A percentile compares a stretch with the other conserved stretches of the same genome.
Evolutionary conservation across 2,888 invertebrate species (phyloP).

Genomic region (Aleiodes testaceus): DNA sequence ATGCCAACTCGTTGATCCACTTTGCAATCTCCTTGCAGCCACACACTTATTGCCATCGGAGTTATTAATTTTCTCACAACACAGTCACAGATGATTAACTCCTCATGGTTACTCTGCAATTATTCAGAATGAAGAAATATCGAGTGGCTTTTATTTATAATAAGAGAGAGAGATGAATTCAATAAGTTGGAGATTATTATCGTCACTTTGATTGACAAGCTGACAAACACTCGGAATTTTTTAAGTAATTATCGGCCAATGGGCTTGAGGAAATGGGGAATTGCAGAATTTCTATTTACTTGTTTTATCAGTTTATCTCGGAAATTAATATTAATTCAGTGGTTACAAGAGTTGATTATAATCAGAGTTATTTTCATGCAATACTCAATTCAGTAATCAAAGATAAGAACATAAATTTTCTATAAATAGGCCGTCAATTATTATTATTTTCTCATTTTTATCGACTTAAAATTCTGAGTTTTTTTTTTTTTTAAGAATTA

Average conservation of each 20-base stretch:
- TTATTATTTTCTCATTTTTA: too few species aligned
- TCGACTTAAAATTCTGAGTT: too few species aligned
- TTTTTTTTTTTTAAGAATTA: conserved; percentile 9
- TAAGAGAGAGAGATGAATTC: not conserved
- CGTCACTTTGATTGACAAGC: conserved; percentile 15
- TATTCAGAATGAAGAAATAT: conserved; percentile 1
- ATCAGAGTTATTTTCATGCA: conserved; percentile 13
- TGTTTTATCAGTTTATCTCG: not conserved
- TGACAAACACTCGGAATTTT: conserved; percentile 8
- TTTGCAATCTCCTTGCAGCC: conserved; percentile 10
- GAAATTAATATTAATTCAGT: conserved; percentile 16
- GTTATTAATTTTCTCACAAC: conserved; percentile 33
- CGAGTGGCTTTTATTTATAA: not conserved
- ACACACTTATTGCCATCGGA: not conserved
- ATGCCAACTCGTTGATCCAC: conserved; percentile 27
- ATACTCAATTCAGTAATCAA: not conserved
- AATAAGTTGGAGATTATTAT: conserved; percentile 10
- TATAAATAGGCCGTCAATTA: not conserved
- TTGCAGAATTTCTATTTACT: too few species aligned
- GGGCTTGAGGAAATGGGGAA: too few species aligned
- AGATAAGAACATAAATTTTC: too few species aligned
- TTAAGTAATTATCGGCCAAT: too few species aligned
- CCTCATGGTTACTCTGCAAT: conserved; percentile 20
- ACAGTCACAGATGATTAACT: conserved; percentile 25
- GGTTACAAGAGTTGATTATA: conserved; percentile 6